Percentiles rank a stretch among this genome's conserved stretches.
phyloP scores from a whole-genome alignment of 2,797 vertebrate genomes.

The Helicolenus hilgendorfi region DNA sequence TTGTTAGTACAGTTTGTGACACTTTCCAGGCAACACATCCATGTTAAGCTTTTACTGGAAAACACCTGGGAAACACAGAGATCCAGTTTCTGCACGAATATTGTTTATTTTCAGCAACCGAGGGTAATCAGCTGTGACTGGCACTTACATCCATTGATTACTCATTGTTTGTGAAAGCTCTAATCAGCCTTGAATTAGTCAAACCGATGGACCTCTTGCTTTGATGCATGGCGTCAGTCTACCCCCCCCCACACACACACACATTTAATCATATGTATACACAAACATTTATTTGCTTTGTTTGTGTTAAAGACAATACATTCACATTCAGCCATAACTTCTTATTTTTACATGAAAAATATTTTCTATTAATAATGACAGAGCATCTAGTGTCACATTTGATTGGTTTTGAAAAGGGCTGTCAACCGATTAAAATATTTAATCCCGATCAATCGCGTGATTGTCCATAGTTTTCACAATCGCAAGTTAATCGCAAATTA shows the following conservation, averaged over 20 bases:
- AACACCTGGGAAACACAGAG: background rate
- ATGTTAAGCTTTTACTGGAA: background rate
- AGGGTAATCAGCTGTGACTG: constrained; percentile 9
- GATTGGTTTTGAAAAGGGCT: background rate
- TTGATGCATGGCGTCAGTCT: background rate
- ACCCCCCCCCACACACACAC: background rate
- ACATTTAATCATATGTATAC: background rate
- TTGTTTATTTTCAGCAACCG: constrained; percentile 3
- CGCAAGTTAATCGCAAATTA: no score
- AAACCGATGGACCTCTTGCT: background rate
- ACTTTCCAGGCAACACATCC: background rate
- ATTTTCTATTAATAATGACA: background rate
- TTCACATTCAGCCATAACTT: background rate
- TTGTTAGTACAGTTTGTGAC: background rate
- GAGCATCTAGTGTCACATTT: background rate
- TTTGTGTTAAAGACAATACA: background rate
- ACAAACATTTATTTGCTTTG: constrained; percentile 1
- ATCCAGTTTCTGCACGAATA: background rate
- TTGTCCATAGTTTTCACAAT: no score
- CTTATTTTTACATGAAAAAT: background rate
- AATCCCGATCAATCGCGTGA: accelerated
- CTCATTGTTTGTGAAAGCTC: constrained; percentile 24
- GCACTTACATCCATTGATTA: constrained; percentile 8
- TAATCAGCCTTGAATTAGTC: constrained; percentile 12
- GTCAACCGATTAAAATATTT: no score